A percentile compares a stretch with the other conserved stretches of the same genome.
phyloP scores from a whole-genome alignment of 1,140 invertebrate genomes.

The Calliopsis andreniformis region DNA sequence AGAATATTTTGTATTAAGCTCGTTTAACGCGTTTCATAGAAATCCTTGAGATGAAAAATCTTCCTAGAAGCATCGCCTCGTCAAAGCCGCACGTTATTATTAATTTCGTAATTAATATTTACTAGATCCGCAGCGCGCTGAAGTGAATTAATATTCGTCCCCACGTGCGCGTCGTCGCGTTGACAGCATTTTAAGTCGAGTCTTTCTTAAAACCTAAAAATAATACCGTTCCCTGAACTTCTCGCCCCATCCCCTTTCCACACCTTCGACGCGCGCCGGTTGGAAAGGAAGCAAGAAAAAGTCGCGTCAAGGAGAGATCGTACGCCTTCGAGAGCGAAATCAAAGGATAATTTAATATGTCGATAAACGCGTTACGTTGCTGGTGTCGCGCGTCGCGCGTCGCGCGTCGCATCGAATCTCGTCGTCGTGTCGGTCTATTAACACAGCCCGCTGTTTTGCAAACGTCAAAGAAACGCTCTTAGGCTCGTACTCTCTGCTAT shows the following conservation, averaged over 20 bases:
- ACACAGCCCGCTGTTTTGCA: constrained; percentile 4
- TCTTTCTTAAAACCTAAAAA: constrained; percentile 60
- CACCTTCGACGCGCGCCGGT: neutral
- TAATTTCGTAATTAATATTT: constrained; percentile 68
- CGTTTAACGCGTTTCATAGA: constrained; percentile 37
- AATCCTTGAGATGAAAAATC: constrained; percentile 22
- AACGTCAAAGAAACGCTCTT: constrained; percentile 21
- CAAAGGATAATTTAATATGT: constrained; percentile 46
- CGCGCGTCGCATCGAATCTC: too few relatives aligned
- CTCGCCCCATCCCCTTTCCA: neutral
- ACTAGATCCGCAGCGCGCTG: constrained; percentile 48
- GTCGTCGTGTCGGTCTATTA: constrained; percentile 6
- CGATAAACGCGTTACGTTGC: constrained; percentile 49
- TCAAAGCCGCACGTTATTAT: constrained; percentile 36
- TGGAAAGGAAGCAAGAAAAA: too few relatives aligned
- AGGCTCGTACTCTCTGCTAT: too few relatives aligned
- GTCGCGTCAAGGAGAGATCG: too few relatives aligned
- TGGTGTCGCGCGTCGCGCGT: neutral
- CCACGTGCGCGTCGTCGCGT: constrained; percentile 35
- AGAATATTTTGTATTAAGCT: constrained; percentile 16
- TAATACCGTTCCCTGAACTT: constrained; percentile 25
- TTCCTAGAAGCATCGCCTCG: constrained; percentile 37
- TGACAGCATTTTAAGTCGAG: constrained; percentile 69
- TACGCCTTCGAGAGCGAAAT: neutral
- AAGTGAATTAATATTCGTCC: constrained; percentile 68